Conservation (phyloP, 2,113 vertebrate genomes). For the Siphamia tubifer region DNA sequence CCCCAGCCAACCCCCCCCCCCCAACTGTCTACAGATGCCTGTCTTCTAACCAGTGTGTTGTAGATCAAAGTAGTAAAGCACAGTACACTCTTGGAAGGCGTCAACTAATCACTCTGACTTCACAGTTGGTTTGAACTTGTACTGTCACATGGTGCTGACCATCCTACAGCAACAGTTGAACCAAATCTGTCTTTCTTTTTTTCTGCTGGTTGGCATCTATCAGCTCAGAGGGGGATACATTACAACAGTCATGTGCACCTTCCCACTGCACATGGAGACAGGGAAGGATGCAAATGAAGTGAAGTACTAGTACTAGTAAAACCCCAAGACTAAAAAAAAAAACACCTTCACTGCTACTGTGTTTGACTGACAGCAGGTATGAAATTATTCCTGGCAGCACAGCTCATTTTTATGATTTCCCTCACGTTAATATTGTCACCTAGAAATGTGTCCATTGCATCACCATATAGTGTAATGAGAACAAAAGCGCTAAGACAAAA, state of each 20-base stretch:
- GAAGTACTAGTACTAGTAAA: neutral
- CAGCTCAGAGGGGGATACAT: neutral
- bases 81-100: slow-evolving; percentile 8
- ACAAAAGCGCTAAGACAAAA: too few species aligned
- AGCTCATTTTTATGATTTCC: neutral
- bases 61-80: slow-evolving; percentile 19
- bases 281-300: neutral
- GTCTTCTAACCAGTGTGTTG: slow-evolving; percentile 11
- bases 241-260: neutral
- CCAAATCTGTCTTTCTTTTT: neutral
- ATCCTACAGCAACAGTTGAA: neutral
- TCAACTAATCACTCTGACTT: slow-evolving; percentile 26
- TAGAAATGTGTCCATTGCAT: too few species aligned
- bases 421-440: neutral
- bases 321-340: neutral
- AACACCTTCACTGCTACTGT: neutral
- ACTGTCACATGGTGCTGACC: neutral
- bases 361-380: neutral
- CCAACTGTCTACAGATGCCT: slow-evolving; percentile 14
- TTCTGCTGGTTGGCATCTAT: neutral
- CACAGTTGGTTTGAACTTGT: slow-evolving; percentile 10
- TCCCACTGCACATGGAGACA: neutral
- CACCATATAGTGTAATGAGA: neutral
- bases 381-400: neutral
- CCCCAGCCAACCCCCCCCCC: slow-evolving; percentile 2